Evolutionary conservation across 2,113 vertebrate species (phyloP).

Genomic region (Progne subis): DNA sequence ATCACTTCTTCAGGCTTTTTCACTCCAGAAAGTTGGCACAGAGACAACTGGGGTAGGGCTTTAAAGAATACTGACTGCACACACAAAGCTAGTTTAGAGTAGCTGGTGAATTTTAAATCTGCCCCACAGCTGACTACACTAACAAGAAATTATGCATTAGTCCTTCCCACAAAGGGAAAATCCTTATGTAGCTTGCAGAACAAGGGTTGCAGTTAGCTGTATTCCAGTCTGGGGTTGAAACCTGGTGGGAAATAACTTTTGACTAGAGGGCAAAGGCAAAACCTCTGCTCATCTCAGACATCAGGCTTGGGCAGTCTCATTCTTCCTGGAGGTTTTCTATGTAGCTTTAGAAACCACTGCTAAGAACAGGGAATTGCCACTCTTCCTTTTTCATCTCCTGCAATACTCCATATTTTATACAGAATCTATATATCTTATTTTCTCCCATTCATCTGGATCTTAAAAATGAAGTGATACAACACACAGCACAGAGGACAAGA

Average conservation of each 20-base stretch:
- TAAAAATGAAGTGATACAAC: background rate
- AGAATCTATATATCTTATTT: background rate
- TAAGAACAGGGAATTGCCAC: background rate
- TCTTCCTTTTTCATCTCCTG: background rate
- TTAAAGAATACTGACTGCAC: background rate
- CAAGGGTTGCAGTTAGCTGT: background rate
- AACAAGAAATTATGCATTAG: background rate
- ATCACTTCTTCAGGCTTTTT: background rate
- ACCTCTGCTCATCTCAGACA: background rate
- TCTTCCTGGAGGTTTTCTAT: background rate
- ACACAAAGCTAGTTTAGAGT: background rate
- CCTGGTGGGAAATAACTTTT: background rate
- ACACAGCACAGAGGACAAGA: background rate
- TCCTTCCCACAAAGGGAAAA: background rate
- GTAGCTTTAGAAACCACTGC: background rate
- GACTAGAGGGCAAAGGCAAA: background rate
- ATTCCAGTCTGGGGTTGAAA: background rate
- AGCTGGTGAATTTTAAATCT: background rate
- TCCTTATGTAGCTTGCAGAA: accelerated
- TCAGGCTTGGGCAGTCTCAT: background rate
- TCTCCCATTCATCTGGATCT: background rate
- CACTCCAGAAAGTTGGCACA: background rate
- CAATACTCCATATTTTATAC: background rate
- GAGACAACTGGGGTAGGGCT: background rate
- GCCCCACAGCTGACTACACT: background rate